A percentile compares a stretch with the other conserved stretches of the same genome.
These are phyloP conservation scores for Paragorgia papillata DNA, from an alignment of 92 coral and sea anemone genomes.

Conservation along the genomic window DNA sequence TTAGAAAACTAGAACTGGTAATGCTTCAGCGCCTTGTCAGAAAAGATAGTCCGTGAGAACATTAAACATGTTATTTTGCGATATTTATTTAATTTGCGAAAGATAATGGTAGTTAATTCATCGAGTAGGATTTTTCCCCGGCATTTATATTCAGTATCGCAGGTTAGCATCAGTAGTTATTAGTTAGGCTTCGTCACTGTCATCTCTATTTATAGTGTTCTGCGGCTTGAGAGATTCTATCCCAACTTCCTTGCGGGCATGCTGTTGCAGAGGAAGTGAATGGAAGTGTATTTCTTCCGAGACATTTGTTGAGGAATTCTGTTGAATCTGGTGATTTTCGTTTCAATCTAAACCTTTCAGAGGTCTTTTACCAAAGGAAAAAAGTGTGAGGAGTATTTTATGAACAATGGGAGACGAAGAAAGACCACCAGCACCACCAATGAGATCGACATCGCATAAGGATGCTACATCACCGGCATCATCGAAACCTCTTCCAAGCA, in stretches of 20 bases:
- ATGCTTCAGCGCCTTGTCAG: no score
- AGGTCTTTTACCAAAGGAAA: not conserved
- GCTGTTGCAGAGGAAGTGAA: constrained; percentile 38
- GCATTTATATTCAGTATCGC: no score
- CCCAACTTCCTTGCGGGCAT: constrained; percentile 38
- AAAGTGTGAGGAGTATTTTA: not conserved
- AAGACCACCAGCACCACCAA: constrained; percentile 99
- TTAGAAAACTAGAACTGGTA: no score
- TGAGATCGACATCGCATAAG: constrained; percentile 88
- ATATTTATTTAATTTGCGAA: no score
- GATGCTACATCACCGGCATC: constrained; percentile 84
- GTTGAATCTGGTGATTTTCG: not conserved
- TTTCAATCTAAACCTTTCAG: not conserved
- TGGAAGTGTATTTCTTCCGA: constrained; percentile 22
- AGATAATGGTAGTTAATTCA: no score
- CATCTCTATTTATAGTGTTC: not conserved
- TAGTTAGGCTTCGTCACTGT: not conserved
- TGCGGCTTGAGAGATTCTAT: not conserved
- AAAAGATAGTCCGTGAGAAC: no score
- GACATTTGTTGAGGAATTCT: constrained; percentile 6
- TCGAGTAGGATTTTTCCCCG: no score
- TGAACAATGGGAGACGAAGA: constrained; percentile 95
- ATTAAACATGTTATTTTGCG: no score
- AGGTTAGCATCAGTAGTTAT: no score
- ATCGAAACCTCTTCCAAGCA: constrained; percentile 94